Conservation (phyloP, 2,113 vertebrate species). For the Dipodomys ordii region DNA sequence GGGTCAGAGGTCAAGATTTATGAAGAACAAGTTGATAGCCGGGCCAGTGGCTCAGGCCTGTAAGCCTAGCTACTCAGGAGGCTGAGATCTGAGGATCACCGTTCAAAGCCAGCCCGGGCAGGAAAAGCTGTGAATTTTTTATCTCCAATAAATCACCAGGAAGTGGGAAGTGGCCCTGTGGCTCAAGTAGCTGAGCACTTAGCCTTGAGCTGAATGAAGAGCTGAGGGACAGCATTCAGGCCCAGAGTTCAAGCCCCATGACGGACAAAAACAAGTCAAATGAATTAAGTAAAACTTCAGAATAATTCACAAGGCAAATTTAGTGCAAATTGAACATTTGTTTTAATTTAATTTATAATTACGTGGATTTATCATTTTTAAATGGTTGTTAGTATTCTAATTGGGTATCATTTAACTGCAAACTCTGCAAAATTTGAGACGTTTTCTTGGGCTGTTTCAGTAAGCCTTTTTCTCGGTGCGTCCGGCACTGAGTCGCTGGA, state of each 20-base stretch:
- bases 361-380: constrained; percentile 77
- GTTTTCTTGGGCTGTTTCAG: not conserved
- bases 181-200: no score
- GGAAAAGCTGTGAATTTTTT: no score
- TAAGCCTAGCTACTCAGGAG: no score
- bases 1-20: constrained; percentile 34
- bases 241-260: no score
- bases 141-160: no score
- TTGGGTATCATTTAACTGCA: constrained; percentile 74
- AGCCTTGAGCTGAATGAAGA: no score
- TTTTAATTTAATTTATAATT: constrained; percentile 68
- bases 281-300: constrained; percentile 51
- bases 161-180: no score
- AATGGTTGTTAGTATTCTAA: constrained; percentile 71
- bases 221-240: no score
- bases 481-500: not conserved
- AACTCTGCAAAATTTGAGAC: not conserved
- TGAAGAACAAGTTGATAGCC: constrained; percentile 3
- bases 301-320: constrained; percentile 41
- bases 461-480: not conserved
- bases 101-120: no score
- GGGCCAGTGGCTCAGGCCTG: no score
- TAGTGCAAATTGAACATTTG: constrained; percentile 50
- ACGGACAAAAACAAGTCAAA: not conserved
- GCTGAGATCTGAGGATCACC: no score